These are phyloP conservation scores for Mizuhopecten yessoensis DNA, from an alignment of 1,140 invertebrate species.

Conservation along the genomic window DNA sequence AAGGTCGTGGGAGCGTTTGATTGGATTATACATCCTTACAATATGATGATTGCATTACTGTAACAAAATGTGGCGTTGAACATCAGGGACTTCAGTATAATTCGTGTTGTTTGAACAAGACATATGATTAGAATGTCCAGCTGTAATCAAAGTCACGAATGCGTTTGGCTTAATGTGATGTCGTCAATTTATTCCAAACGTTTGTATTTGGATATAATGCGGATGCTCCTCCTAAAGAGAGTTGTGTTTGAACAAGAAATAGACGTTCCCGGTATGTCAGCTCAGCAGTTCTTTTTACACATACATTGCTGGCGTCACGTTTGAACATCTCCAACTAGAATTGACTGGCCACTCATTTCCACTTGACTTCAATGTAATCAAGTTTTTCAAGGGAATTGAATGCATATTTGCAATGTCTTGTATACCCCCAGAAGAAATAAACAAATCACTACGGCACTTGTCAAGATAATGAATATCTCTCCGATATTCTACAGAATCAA, in stretches of 20 bases:
- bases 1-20: background rate
- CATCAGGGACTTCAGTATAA: background rate
- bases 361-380: constrained; percentile 26
- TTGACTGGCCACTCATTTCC: background rate
- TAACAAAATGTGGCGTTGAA: background rate
- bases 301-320: background rate
- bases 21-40: background rate
- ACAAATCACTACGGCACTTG: background rate
- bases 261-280: background rate
- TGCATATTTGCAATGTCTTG: background rate
- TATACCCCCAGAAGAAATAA: background rate
- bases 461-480: background rate
- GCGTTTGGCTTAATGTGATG: background rate
- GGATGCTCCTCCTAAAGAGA: background rate
- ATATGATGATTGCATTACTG: background rate
- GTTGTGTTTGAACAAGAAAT: background rate
- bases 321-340: background rate
- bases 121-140: background rate
- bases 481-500: background rate
- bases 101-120: background rate
- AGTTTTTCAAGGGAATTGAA: background rate
- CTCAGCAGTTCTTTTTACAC: background rate
- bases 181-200: background rate
- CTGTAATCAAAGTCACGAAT: background rate
- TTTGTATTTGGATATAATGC: background rate